A percentile compares a stretch with the other conserved stretches of the same genome.
These are phyloP conservation scores for Chondrilla cf. caribensis DNA, from an alignment of 37 sponge, comb jelly and placozoan genomes.

Conservation along the genomic window DNA sequence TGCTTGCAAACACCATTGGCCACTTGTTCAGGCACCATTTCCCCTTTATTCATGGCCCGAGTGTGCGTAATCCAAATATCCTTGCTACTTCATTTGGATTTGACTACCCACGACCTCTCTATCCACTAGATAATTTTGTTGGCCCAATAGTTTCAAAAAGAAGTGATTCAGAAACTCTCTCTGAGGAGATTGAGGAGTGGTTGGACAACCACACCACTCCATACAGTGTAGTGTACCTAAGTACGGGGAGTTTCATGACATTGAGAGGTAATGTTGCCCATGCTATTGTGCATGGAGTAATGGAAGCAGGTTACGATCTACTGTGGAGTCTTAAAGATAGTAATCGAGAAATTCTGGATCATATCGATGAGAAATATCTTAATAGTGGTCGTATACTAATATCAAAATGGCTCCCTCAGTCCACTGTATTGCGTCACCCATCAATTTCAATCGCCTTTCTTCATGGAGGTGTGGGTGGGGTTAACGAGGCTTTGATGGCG, in stretches of 20 bases:
- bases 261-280: not conserved
- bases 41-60: too few species aligned
- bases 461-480: constrained; percentile 33
- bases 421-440: constrained; percentile 17
- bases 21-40: too few species aligned
- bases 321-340: constrained; percentile 16
- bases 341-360: not conserved
- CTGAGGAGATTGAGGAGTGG: not conserved
- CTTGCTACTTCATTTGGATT: not conserved
- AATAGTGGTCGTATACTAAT: not conserved
- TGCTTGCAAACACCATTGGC: too few species aligned
- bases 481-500: constrained; percentile 29
- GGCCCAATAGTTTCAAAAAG: constrained; percentile 14
- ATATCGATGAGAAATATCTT: not conserved
- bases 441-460: constrained; percentile 13
- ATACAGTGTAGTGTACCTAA: constrained; percentile 24
- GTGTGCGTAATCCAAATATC: not conserved
- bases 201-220: constrained; percentile 11
- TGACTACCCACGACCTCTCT: constrained; percentile 20
- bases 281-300: not conserved
- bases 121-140: constrained; percentile 13
- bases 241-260: constrained; percentile 17
- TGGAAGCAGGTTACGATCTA: not conserved
- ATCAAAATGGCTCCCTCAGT: constrained; percentile 23
- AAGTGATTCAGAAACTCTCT: not conserved